phyloP scores from a whole-genome alignment of 2,888 invertebrate genomes.

The Sylvicola cinctus region DNA sequence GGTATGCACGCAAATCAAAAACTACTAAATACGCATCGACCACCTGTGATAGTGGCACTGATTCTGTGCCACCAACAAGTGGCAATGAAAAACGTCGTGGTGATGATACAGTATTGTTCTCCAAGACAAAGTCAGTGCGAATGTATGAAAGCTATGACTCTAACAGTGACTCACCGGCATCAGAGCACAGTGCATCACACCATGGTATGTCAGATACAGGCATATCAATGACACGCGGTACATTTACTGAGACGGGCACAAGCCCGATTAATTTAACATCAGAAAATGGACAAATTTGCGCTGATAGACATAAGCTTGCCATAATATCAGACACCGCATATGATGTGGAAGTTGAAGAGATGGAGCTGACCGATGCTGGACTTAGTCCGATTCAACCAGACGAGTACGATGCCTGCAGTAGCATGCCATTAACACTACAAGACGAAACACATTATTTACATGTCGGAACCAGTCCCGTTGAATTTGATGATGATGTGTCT shows the following conservation, averaged over 20 bases:
- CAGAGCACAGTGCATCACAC: conserved; percentile 27
- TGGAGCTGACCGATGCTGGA: conserved; percentile 32
- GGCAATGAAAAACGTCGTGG: conserved; percentile 20
- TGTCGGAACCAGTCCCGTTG: conserved; percentile 29
- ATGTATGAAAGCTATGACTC: conserved; percentile 25
- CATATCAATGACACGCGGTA: conserved; percentile 30
- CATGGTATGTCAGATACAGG: conserved; percentile 33
- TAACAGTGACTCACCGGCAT: conserved; percentile 22
- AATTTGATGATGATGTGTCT: conserved; percentile 25
- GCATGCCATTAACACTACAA: conserved; percentile 20
- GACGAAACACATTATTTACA: conserved; percentile 25
- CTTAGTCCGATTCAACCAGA: conserved; percentile 33
- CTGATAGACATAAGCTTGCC: conserved; percentile 12
- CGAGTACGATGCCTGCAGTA: conserved; percentile 20
- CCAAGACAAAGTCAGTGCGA: conserved; percentile 29
- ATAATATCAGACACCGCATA: conserved; percentile 27
- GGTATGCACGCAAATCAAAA: too few relatives aligned
- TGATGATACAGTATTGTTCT: conserved; percentile 30
- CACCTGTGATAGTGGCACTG: conserved; percentile 6
- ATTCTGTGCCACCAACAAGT: conserved; percentile 10
- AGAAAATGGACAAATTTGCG: conserved; percentile 7
- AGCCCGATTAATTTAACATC: conserved; percentile 22
- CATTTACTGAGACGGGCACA: conserved; percentile 26
- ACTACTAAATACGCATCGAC: too few relatives aligned
- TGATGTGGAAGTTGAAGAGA: conserved; percentile 25